phyloP scores from a whole-genome alignment of 92 coral and sea anemone genomes.

The Epizoanthus fatuus region DNA sequence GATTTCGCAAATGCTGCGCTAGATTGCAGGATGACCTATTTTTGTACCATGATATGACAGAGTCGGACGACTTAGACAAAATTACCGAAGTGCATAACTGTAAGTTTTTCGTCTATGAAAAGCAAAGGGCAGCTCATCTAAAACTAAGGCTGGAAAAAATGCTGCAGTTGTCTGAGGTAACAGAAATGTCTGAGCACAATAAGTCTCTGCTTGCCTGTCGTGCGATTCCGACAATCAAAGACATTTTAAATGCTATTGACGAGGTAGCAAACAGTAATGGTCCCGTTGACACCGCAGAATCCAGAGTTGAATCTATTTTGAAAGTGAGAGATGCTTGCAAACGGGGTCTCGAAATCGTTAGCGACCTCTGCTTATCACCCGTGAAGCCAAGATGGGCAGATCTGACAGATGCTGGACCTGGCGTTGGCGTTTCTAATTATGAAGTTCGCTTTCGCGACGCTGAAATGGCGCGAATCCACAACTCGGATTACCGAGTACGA shows the following conservation, averaged over 20 bases:
- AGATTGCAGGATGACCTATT: conserved; percentile 43
- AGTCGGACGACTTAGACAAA: conserved; percentile 41
- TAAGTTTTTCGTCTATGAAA: background rate
- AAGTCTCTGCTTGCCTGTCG: conserved; percentile 52
- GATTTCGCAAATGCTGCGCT: conserved; percentile 42
- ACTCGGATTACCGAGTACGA: conserved; percentile 1
- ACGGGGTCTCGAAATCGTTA: conserved; percentile 29
- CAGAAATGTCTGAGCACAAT: conserved; percentile 48
- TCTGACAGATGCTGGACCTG: conserved; percentile 36
- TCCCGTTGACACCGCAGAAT: conserved; percentile 28
- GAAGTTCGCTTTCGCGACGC: conserved; percentile 56
- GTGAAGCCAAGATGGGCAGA: conserved; percentile 58
- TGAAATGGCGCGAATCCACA: conserved; percentile 43
- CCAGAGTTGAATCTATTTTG: conserved; percentile 27
- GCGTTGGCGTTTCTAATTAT: conserved; percentile 44
- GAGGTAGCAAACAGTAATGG: conserved; percentile 25
- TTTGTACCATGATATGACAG: conserved; percentile 40
- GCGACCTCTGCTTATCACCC: conserved; percentile 39
- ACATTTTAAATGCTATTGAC: conserved; percentile 37
- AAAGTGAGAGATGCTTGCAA: conserved; percentile 9
- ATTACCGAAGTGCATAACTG: conserved; percentile 10
- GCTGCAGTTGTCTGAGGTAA: conserved; percentile 43
- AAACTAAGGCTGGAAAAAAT: conserved; percentile 43
- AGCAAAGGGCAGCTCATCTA: conserved; percentile 40
- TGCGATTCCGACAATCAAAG: conserved; percentile 36